Base-by-base conservation (phyloP, 2,113 vertebrate genomes). In the Urocitellus parryii region DNA sequence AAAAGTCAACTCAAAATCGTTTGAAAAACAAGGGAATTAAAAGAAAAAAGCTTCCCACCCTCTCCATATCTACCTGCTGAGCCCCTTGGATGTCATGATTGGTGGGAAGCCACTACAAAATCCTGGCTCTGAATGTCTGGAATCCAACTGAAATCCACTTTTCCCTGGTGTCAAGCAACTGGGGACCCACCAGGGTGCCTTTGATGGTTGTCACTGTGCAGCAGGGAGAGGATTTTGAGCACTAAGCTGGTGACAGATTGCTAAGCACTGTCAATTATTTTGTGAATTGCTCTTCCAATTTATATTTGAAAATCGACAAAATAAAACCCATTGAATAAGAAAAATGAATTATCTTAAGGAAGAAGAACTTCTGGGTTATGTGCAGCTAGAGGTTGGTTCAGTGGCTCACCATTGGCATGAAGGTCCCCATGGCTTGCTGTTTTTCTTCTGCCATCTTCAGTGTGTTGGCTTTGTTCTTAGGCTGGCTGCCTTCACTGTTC, bases 131-230 rank as follows among this genome's bases (percentile, higher is more conserved):
- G 45, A 80, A 45, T 89, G 76, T 86, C 82, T 87, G 85, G 88
- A 92, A 76, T 95, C 73, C 88, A 90, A 65, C 42, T 73, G 82
- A 81, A 95, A 79, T 73, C 73, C 39, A 70, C 77, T 92, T 91
- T 92, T 90, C 48, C 87, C 81, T 95, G 82, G 82, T 94, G 86
- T 73, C 48, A 86, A 83, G 56, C 82, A 94, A 89, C 85, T 93
- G 76, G 96, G 56, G 82, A 76, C 88, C 81, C 86, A 95, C 68
- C 22, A 76, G 94, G 93, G 82, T 91, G 93, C 68, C 93, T 94
- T 86, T 96, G 96, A 94, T 95, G 84, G 76, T 93, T 97, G 90
- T 92, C 80, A 94, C 72, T 91, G 12, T 97, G 94, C 63, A 83
- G 53, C 51, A 67, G 84, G 48, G 39, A 91, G 65, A 96, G 67